These are phyloP conservation scores for Ametastegia equiseti DNA, from an alignment of 2,888 invertebrate species.

Conservation along the genomic window DNA sequence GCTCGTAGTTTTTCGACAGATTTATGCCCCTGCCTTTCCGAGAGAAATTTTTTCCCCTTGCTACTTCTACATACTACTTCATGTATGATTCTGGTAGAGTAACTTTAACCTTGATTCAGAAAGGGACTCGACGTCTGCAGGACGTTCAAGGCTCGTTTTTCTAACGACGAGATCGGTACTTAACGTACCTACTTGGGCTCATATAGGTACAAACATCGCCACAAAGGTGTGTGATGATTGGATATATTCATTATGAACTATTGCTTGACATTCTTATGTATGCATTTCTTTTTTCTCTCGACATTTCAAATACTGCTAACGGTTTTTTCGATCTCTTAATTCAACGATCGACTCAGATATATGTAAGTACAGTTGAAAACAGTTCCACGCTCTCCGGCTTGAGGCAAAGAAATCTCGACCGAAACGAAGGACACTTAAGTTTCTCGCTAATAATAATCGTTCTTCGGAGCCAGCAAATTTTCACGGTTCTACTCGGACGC, in stretches of 20 bases:
- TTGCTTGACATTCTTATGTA: background rate
- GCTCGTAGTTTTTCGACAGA: slow-evolving; percentile 35
- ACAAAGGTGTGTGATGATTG: background rate
- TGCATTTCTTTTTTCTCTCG: background rate
- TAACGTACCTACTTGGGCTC: too few relatives aligned
- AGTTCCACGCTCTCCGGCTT: background rate
- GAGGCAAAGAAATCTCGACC: background rate
- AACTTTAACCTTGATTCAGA: slow-evolving; percentile 1
- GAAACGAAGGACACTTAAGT: background rate
- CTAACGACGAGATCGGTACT: background rate
- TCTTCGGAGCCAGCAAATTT: background rate
- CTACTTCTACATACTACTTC: background rate
- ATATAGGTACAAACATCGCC: background rate
- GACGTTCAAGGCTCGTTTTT: background rate
- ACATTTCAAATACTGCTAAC: background rate
- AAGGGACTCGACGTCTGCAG: background rate
- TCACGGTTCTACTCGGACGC: background rate
- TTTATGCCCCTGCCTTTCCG: slow-evolving; percentile 20
- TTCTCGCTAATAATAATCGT: background rate
- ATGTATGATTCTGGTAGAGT: slow-evolving; percentile 10
- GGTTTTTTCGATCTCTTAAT: background rate
- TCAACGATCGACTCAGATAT: background rate
- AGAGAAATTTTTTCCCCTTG: background rate
- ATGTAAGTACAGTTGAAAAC: background rate
- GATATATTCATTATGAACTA: background rate